These are phyloP conservation scores for Chymomyza fuscimana DNA, from an alignment of 2,888 invertebrate genomes.

Conservation along the genomic window DNA sequence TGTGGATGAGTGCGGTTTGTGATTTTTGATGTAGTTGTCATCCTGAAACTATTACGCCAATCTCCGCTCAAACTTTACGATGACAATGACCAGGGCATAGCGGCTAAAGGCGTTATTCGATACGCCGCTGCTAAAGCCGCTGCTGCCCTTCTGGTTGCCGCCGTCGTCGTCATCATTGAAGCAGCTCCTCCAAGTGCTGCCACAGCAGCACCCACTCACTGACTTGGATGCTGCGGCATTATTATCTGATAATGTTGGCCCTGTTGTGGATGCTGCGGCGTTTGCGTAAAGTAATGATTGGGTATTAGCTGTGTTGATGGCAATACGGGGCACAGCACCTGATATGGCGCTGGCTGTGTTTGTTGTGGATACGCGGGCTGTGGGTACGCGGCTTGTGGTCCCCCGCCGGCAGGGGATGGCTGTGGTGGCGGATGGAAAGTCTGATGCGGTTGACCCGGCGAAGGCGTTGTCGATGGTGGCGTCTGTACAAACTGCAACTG, in stretches of 20 bases:
- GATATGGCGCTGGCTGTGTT: slow-evolving; percentile 81
- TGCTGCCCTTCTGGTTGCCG: neutral
- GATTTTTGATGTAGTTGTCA: slow-evolving; percentile 12
- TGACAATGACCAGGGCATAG: slow-evolving; percentile 22
- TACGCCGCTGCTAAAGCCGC: neutral
- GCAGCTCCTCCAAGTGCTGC: slow-evolving; percentile 16
- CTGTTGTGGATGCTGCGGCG: slow-evolving; percentile 78
- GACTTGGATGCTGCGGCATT: slow-evolving; percentile 79
- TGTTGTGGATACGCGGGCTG: slow-evolving; percentile 79
- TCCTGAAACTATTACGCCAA: slow-evolving; percentile 6
- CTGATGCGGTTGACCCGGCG: slow-evolving; percentile 82
- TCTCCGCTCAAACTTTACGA: slow-evolving; percentile 20
- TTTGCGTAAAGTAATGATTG: slow-evolving; percentile 76
- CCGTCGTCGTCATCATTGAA: slow-evolving; percentile 23
- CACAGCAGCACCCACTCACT: slow-evolving; percentile 55
- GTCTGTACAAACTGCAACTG: slow-evolving; percentile 82
- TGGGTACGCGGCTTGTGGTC: slow-evolving; percentile 81
- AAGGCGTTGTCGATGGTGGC: slow-evolving; percentile 82
- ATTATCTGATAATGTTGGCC: slow-evolving; percentile 78
- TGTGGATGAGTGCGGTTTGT: neutral
- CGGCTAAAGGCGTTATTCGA: slow-evolving; percentile 12
- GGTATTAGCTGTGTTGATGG: slow-evolving; percentile 76
- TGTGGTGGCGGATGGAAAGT: slow-evolving; percentile 83
- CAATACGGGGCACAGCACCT: slow-evolving; percentile 83
- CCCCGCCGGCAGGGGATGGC: slow-evolving; percentile 81